phyloP scores from a whole-genome alignment of 2,888 invertebrate genomes.

The Unio pictorum region DNA sequence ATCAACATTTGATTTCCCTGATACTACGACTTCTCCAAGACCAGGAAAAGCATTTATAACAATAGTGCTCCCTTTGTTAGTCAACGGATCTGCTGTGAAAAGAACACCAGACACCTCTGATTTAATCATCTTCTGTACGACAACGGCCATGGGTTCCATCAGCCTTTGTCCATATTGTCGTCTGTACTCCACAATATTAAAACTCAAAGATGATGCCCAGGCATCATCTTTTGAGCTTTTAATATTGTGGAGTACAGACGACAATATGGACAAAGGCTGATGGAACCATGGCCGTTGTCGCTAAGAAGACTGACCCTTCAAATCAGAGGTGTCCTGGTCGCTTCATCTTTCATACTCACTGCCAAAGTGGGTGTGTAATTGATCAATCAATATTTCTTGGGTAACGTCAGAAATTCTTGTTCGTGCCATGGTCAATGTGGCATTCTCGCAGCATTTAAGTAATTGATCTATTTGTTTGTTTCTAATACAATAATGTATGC shows the following conservation, averaged over 20 bases:
- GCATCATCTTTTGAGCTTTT: constrained; percentile 3
- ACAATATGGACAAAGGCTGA: constrained; percentile 11
- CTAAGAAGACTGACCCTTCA: constrained; percentile 13
- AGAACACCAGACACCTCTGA: constrained; percentile 12
- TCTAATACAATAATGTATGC: no score
- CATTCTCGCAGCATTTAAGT: no score
- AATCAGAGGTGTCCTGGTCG: constrained; percentile 9
- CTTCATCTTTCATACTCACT: no score
- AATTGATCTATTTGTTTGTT: no score
- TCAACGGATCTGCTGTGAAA: constrained; percentile 10
- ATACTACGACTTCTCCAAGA: constrained; percentile 12
- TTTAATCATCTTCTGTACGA: constrained; percentile 12
- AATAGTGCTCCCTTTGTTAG: constrained; percentile 6
- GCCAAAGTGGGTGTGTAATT: no score
- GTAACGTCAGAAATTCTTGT: no score
- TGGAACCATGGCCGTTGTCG: constrained; percentile 8
- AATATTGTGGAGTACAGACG: constrained; percentile 5
- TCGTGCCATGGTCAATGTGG: no score
- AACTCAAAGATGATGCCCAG: constrained; percentile 6
- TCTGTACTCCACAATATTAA: constrained; percentile 4
- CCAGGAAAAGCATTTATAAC: constrained; percentile 7
- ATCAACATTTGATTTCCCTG: constrained; percentile 4
- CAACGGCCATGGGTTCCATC: constrained; percentile 5
- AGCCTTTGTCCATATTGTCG: constrained; percentile 12
- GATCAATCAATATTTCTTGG: no score